These are phyloP conservation scores for Girardinus metallicus DNA, from an alignment of 2,797 vertebrate species.

Conservation along the genomic window DNA sequence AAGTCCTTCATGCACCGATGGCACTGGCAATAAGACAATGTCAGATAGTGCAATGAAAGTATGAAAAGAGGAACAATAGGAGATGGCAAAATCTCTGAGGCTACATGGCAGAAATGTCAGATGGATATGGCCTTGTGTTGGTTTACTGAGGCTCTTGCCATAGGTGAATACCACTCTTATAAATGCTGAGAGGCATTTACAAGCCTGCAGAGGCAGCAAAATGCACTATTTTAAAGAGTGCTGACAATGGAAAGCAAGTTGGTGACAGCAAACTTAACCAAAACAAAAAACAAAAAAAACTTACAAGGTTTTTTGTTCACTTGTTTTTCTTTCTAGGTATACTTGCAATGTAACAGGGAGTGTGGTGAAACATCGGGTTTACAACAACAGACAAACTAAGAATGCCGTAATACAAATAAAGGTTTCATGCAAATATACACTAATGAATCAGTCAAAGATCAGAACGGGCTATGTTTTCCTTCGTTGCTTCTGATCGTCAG, in stretches of 20 bases:
- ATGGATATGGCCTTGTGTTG: constrained; percentile 50
- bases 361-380: not conserved
- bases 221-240: constrained; percentile 15
- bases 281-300: not conserved
- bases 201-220: constrained; percentile 17
- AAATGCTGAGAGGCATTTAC: constrained; percentile 26
- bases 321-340: not conserved
- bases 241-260: not conserved
- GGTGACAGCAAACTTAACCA: constrained; percentile 7
- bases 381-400: not conserved
- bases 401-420: not conserved
- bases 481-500: not conserved
- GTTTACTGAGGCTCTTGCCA: constrained; percentile 48
- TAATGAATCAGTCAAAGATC: not conserved
- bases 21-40: constrained; percentile 28
- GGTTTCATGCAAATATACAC: not conserved
- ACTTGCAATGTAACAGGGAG: not conserved
- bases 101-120: constrained; percentile 45
- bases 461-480: not conserved
- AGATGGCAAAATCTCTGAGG: constrained; percentile 33
- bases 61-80: constrained; percentile 22
- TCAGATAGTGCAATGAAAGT: constrained; percentile 11
- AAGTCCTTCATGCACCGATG: constrained; percentile 31
- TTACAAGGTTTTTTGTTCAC: not conserved
- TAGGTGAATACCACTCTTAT: constrained; percentile 61